These are phyloP conservation scores for Tillus elongatus DNA, from an alignment of 2,888 invertebrate species.

Conservation along the genomic window DNA sequence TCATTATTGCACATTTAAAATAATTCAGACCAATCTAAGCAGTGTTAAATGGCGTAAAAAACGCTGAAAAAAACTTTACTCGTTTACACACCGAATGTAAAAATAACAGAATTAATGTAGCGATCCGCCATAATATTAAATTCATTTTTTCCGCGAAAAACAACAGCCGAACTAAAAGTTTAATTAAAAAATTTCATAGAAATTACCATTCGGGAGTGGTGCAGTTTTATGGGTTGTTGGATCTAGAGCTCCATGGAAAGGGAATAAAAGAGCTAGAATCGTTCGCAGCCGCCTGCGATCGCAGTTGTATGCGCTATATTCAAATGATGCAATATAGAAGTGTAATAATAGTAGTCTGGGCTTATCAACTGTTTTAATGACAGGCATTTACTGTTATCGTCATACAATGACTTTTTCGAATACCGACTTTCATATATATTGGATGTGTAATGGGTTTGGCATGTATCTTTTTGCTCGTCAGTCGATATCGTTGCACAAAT, in stretches of 20 bases:
- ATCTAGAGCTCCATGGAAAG: slow-evolving; percentile 6
- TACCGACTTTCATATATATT: no score
- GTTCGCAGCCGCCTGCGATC: slow-evolving; percentile 16
- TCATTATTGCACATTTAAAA: slow-evolving; percentile 31
- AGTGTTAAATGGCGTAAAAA: slow-evolving; percentile 32
- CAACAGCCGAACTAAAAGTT: slow-evolving; percentile 19
- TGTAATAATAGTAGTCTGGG: slow-evolving; percentile 30
- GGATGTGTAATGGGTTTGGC: no score
- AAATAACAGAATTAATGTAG: slow-evolving; percentile 35
- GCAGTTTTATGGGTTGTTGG: neutral
- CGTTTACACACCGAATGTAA: slow-evolving; percentile 24
- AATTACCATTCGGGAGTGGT: slow-evolving; percentile 18
- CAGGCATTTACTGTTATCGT: slow-evolving; percentile 26
- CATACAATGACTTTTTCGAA: slow-evolving; percentile 27
- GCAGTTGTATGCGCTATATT: slow-evolving; percentile 31
- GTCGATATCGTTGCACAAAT: no score
- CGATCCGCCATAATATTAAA: slow-evolving; percentile 19
- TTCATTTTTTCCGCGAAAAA: slow-evolving; percentile 18
- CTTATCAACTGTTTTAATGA: slow-evolving; percentile 33
- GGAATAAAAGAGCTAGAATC: slow-evolving; percentile 7
- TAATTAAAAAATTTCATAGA: slow-evolving; percentile 30
- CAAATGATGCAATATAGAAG: slow-evolving; percentile 34
- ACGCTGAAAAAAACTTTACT: slow-evolving; percentile 26
- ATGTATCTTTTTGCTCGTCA: no score
- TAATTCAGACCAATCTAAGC: slow-evolving; percentile 28